Base-by-base conservation (phyloP, 2,888 invertebrate species). In the Ectemnius cavifrons region DNA sequence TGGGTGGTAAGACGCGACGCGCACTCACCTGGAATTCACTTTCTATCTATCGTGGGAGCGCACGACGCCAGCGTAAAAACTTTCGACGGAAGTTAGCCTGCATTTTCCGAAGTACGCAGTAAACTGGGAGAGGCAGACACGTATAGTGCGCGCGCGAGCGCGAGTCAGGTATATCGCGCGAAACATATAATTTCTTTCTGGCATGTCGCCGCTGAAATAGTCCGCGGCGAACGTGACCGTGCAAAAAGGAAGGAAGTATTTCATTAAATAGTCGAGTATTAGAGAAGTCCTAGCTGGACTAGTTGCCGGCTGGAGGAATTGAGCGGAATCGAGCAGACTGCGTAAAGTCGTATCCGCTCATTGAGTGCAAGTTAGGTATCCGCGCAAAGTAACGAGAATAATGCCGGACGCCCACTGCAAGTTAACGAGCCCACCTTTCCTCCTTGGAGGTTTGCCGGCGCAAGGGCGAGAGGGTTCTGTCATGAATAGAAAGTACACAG, bases 181-280 rank as follows among this genome's bases (percentile, higher is more conserved):
- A 70, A 47, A 61, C 56, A 56, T 69, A 28, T 65, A 70, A 70
- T 65, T 62, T 70, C 58, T 62, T 62, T 37, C 57, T n/a, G 6
- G 37, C 37, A 23, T 11, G 37, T 37, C 37, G 37, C 37, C 37
- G 37, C 8, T 6, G 37, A 14, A 52, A 52, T 52, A 6, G n/a
- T 5, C n/a, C 52, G 18, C 16, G 52, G 52, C 16, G n/a, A 52
- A 13, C n/a, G 52, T 52, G 37, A 37, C 8, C 37, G 37, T 37
- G 37, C 8, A 20, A 20, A 27, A 57, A 57, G 23, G 16, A 57
- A 59, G 28, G 6, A 59, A 59, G 59, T 59, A 27, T 59, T 5
- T 59, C 23, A 37, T 37, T 37, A 37, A 37, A 37, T 6, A 37
- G 37, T 37, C 3, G 5, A 8, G 37, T 37, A 37, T 37, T 6